Conservation (phyloP, 2,113 vertebrate genomes). For the Lampris megalopsis region DNA sequence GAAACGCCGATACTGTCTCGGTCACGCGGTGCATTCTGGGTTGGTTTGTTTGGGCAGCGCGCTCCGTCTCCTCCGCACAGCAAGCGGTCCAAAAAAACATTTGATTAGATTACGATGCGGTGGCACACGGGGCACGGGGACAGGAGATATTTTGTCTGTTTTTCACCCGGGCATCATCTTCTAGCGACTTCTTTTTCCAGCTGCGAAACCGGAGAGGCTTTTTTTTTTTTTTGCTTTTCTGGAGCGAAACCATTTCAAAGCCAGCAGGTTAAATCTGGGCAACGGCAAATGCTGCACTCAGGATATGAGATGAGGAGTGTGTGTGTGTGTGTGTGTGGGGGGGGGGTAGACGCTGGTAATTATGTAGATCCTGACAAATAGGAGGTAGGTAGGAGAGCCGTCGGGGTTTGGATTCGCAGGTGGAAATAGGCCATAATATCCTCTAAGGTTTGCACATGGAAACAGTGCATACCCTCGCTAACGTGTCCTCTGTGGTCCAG, state of each 20-base stretch:
- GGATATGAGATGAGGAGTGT: slow-evolving; percentile 61
- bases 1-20: slow-evolving; percentile 56
- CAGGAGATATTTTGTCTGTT: slow-evolving; percentile 56
- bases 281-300: slow-evolving; percentile 51
- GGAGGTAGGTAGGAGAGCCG: slow-evolving; percentile 50
- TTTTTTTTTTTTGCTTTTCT: slow-evolving; percentile 48
- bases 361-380: slow-evolving; percentile 70
- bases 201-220: slow-evolving; percentile 33
- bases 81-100: slow-evolving; percentile 28
- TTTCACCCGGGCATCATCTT: slow-evolving; percentile 47
- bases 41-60: slow-evolving; percentile 57
- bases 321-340: too few relatives aligned
- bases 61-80: slow-evolving; percentile 17
- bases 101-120: slow-evolving; percentile 61
- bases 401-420: slow-evolving; percentile 49
- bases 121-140: slow-evolving; percentile 10
- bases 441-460: slow-evolving; percentile 53
- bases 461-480: slow-evolving; percentile 46
- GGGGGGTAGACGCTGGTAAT: slow-evolving; percentile 55
- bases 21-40: slow-evolving; percentile 38
- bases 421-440: slow-evolving; percentile 63
- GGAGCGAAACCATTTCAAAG: slow-evolving; percentile 16
- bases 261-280: slow-evolving; percentile 40
- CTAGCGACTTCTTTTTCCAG: slow-evolving; percentile 9
- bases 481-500: slow-evolving; percentile 64